Evolutionary conservation across 2,888 invertebrate species (phyloP).

Genomic region (Graphium colonna): DNA sequence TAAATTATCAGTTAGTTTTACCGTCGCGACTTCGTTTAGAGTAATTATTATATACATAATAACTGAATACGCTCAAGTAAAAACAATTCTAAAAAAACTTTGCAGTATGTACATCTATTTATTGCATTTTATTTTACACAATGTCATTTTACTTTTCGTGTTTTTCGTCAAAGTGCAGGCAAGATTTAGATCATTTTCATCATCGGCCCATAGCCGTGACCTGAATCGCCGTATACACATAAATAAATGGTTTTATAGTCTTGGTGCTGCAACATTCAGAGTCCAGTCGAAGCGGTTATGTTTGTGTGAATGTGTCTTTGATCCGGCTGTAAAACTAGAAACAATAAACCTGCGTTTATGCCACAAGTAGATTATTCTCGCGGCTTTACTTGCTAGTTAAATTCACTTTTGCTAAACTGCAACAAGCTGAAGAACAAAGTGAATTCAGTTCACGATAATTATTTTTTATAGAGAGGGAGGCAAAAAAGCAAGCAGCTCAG

Average conservation of each 20-base stretch:
- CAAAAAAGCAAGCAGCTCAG: no score
- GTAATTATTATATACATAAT: slow-evolving; percentile 11
- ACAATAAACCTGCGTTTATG: no score
- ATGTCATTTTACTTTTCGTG: no score
- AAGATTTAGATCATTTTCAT: neutral
- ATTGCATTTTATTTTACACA: no score
- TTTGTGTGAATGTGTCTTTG: neutral
- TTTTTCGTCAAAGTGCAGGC: no score
- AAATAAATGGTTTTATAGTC: neutral
- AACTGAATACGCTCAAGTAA: slow-evolving; percentile 2
- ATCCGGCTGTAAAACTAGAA: neutral
- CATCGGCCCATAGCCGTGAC: neutral
- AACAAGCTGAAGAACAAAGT: no score
- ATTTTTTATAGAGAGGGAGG: no score
- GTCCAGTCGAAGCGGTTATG: neutral
- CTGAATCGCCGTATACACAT: neutral
- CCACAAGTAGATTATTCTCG: no score
- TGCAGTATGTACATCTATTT: no score
- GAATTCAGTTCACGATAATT: no score
- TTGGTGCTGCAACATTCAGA: neutral
- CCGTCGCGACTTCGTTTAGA: neutral
- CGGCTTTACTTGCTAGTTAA: no score
- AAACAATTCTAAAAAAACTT: neutral
- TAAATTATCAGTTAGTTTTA: slow-evolving; percentile 14
- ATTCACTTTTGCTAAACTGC: no score